Conservation (phyloP, 2,888 invertebrate species). For the Amphipyra tragopoginis region DNA sequence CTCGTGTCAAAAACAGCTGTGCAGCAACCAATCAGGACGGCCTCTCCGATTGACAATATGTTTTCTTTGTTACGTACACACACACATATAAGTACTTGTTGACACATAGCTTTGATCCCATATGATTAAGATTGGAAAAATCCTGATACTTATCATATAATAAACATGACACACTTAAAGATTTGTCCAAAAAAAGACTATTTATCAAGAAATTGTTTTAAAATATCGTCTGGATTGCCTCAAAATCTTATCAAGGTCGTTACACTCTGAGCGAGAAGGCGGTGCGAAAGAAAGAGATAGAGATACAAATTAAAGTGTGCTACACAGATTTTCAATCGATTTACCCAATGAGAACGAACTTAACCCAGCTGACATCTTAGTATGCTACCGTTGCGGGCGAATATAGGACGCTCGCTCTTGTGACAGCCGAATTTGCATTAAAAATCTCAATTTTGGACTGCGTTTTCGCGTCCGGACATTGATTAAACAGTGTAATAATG, state of each 20-base stretch:
- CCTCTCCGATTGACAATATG: conserved; percentile 74
- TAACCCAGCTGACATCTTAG: conserved; percentile 87
- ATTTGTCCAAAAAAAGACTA: conserved; percentile 39
- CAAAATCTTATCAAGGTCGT: conserved; percentile 78
- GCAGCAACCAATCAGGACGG: conserved; percentile 75
- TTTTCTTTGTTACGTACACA: conserved; percentile 72
- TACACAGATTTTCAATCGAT: conserved; percentile 82
- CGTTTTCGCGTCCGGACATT: conserved; percentile 83
- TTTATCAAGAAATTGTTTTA: conserved; percentile 24
- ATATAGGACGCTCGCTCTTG: conserved; percentile 76
- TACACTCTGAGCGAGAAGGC: conserved; percentile 73
- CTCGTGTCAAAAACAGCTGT: conserved; percentile 88
- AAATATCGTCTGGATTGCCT: conserved; percentile 52
- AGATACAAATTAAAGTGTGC: conserved; percentile 71
- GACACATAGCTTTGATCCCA: conserved; percentile 85
- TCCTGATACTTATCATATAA: conserved; percentile 40
- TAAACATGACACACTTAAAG: conserved; percentile 17
- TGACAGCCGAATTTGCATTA: conserved; percentile 66
- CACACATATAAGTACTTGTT: conserved; percentile 75
- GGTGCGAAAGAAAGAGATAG: conserved; percentile 67
- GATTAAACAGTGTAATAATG: conserved; percentile 88
- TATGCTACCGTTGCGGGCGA: conserved; percentile 77
- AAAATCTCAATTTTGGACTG: conserved; percentile 82
- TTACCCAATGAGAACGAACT: conserved; percentile 84
- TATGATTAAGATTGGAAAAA: conserved; percentile 75